Conservation (phyloP, 2,888 invertebrate species). For the Polylopha cassiicola region DNA sequence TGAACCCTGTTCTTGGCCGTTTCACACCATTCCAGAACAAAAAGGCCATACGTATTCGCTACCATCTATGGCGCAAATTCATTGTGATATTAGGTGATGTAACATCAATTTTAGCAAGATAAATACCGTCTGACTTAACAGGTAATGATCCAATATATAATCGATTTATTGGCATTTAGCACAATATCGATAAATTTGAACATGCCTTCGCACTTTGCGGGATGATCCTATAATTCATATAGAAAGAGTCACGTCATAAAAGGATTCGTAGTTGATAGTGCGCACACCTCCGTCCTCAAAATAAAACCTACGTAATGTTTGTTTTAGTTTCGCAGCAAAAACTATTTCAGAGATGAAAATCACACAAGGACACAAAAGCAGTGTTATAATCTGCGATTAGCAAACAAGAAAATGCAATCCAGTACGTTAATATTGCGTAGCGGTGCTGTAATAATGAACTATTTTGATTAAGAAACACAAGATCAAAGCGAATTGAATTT, state of each 20-base stretch:
- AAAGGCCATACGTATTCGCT: constrained; percentile 6
- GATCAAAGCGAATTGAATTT: too few relatives aligned
- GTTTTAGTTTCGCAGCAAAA: too few relatives aligned
- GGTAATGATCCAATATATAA: constrained; percentile 41
- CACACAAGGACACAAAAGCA: constrained; percentile 11
- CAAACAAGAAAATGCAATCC: constrained; percentile 6
- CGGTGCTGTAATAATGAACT: constrained; percentile 4
- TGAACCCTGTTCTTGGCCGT: constrained; percentile 44
- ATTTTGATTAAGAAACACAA: constrained; percentile 4
- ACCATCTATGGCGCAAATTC: too few relatives aligned
- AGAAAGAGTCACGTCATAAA: constrained; percentile 21
- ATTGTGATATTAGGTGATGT: too few relatives aligned
- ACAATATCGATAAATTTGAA: constrained; percentile 41
- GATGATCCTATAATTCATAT: constrained; percentile 30
- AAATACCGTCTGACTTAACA: constrained; percentile 40
- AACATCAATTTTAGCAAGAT: too few relatives aligned
- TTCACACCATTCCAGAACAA: constrained; percentile 14
- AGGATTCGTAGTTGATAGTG: constrained; percentile 5
- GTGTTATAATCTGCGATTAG: constrained; percentile 5
- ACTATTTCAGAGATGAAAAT: constrained; percentile 8
- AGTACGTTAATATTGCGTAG: constrained; percentile 5
- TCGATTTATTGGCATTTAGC: constrained; percentile 42
- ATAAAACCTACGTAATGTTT: constrained; percentile 1
- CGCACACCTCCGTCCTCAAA: constrained; percentile 1
- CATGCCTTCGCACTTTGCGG: constrained; percentile 34